A percentile compares a stretch with the other conserved stretches of the same genome.
Evolutionary conservation across 92 coral and sea anemone genomes (phyloP).

Genomic region (Porites cylindrica): DNA sequence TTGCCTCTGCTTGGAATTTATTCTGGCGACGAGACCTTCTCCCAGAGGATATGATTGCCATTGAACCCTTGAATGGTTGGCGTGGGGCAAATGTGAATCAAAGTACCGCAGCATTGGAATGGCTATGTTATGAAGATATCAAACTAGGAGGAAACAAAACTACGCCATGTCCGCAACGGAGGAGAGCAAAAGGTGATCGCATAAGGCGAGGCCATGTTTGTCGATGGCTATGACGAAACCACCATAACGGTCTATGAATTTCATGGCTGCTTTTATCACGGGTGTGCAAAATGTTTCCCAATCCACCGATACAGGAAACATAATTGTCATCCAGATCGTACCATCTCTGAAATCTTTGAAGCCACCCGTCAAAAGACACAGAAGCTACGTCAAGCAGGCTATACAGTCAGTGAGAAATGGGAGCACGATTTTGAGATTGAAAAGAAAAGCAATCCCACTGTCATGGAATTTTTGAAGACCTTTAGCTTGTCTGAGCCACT

Average conservation of each 20-base stretch:
- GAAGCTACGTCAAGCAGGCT: too few species aligned
- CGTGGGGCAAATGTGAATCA: background rate
- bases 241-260: background rate
- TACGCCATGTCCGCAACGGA: background rate
- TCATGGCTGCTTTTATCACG: constrained; percentile 1
- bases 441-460: too few species aligned
- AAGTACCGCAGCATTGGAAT: background rate
- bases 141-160: background rate
- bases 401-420: too few species aligned
- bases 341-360: too few species aligned
- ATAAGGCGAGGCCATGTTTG: background rate
- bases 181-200: background rate
- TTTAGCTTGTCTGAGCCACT: too few species aligned
- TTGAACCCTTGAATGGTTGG: background rate
- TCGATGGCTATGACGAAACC: background rate
- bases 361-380: too few species aligned
- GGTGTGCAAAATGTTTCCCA: too few species aligned
- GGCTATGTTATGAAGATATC: background rate
- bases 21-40: background rate
- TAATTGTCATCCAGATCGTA: too few species aligned
- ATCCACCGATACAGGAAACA: too few species aligned
- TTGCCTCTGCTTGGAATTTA: background rate
- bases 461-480: too few species aligned
- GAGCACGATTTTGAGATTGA: too few species aligned
- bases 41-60: background rate